Base-by-base conservation (phyloP, 2,888 invertebrate species). In the Drosophila dives region DNA sequence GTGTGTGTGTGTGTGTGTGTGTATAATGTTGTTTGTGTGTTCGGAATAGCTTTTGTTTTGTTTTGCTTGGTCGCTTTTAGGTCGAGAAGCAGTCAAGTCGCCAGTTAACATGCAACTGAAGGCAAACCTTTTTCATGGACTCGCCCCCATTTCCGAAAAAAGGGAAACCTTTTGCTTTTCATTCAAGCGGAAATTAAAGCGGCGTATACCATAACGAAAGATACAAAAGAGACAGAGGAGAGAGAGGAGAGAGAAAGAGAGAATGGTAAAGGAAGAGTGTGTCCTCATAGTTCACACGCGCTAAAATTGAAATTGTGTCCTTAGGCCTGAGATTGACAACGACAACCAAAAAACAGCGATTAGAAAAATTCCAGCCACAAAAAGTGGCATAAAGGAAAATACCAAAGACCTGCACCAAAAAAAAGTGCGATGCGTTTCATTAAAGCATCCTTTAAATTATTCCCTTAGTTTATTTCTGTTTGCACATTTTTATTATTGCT, bases 171-270 rank as follows among this genome's bases (percentile, higher is more conserved):
- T 79, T 86, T 79, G 88, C 77, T 85, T 89, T 85, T 88, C 90
- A 82, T 87, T 86, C 81, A 86, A 86, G 89, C 90, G 89, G 90
- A 86, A 86, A 86, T 86, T 90, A 86, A 86, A 90, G 84, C 80
- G 66, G 65, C 62, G 66, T 49, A 69, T 34, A 53, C 26, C 55
- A 29, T 26, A 55, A 55, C 12, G 54, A 17, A 55, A 8, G 15
- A 55, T 38, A 29, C 12, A 38, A n/a, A 5, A n/a, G 20, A 29
- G 38, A 29, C 1, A 26, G 7, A n/a, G 26, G 23, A 12, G 15
- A 10, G 23, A 60, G 38, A 32, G 29, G 32, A 36, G 56, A 45
- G n/a, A 55, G 32, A 36, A 29, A 40, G 38, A 29, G 60, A 54
- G 56, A 42, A 53, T 34, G 48, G 7, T 15, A 29, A 61, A 20